Evolutionary conservation across 2,888 invertebrate species (phyloP).

Genomic region (Hydrotaea cyrtoneurina): DNA sequence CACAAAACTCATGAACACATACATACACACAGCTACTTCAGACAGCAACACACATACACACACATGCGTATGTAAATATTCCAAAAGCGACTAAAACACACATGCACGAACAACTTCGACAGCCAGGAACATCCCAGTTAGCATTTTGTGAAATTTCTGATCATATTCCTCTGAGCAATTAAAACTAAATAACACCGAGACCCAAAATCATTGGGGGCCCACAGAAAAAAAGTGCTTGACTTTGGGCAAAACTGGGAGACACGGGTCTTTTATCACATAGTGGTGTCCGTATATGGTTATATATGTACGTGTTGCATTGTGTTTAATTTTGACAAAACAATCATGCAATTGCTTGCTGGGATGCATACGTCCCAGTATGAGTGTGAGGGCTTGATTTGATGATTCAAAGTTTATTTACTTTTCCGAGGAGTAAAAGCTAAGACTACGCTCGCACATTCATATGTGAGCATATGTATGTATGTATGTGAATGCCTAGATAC

Average conservation of each 20-base stretch:
- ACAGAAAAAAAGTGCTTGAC: too few species aligned
- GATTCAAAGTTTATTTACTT: conserved; percentile 38
- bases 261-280: too few species aligned
- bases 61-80: conserved; percentile 24
- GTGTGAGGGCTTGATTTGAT: conserved; percentile 1
- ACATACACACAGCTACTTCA: neutral
- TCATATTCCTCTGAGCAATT: too few species aligned
- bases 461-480: neutral
- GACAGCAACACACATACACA: neutral
- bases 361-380: conserved; percentile 16
- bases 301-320: too few species aligned
- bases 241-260: too few species aligned
- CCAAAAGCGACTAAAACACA: conserved; percentile 32
- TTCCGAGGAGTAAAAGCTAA: neutral
- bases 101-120: conserved; percentile 22
- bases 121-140: too few species aligned
- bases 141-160: too few species aligned
- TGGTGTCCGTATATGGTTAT: too few species aligned
- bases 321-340: too few species aligned
- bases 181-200: too few species aligned
- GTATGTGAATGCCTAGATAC: neutral
- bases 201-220: too few species aligned
- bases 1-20: neutral
- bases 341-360: too few species aligned
- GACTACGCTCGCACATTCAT: conserved; percentile 17